Evolutionary conservation across 1,140 invertebrate species (phyloP), one percentile per base, ranked within the genome.

Genomic region (Agraylea sexmaculata): DNA sequence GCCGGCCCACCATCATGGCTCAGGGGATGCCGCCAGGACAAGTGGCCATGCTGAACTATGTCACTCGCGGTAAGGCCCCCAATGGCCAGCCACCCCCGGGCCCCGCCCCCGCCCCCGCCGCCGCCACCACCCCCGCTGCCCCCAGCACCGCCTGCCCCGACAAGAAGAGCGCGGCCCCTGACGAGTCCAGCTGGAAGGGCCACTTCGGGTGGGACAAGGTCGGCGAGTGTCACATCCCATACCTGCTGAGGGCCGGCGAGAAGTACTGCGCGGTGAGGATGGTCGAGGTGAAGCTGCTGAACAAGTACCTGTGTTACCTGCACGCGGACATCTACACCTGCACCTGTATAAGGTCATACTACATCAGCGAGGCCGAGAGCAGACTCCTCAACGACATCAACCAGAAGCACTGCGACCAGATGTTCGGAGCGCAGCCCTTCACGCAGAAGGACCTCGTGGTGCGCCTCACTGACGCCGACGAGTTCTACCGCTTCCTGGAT

Each of bases 351-450:
- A 75, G 85, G 41, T 91, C 87, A 66, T 91, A 91, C 59, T 94
- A 87, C 58, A 90, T 94, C 40, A 94, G 88, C 4, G 83, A 88
- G 46, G 75, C 79, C 2, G 91, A 96, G 66, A 81, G 86, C 31
- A 79, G 84, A 44, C 68, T 95, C 11, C 72, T 95, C 17, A 92
- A 90, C 57, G 90, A 95, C 61, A 93, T 96, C 44, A 97, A 95
- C 65, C 67, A 75, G 20, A 83, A 81, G 59, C 92, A 96, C 55
- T 92, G 89, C 69, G 89, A 92, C 51, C 77, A 71, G 46, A 79
- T 88, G 50, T 96, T 87, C 63, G 90, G 90, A 1, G 74, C 80
- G 29, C 86, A 91, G 45, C 70, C 77, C n/a, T 96, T 95, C 58
- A 87, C 83, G 1, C 73, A 74, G 27, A 86, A 89, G 56, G 91